Conservation (phyloP, 2,113 vertebrate species). For the Pollachius pollachius region DNA sequence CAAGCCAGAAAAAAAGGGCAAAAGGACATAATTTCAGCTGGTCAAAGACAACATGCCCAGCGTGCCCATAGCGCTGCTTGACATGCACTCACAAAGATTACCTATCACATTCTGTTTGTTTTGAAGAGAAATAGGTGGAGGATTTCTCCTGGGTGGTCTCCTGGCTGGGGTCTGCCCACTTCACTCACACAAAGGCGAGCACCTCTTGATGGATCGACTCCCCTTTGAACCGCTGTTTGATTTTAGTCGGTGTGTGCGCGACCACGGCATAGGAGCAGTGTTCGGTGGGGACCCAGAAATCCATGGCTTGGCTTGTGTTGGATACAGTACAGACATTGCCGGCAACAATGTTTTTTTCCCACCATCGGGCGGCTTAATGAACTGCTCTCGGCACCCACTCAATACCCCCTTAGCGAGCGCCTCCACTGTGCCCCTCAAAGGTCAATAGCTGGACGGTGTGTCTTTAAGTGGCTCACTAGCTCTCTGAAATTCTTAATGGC, state of each 20-base stretch:
- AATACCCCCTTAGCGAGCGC: constrained; percentile 58
- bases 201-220: neutral
- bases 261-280: neutral
- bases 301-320: constrained; percentile 38
- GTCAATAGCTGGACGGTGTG: constrained; percentile 72
- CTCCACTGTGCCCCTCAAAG: constrained; percentile 55
- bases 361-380: constrained; percentile 57
- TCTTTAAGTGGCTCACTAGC: constrained; percentile 71
- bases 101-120: constrained; percentile 43
- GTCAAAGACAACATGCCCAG: constrained; percentile 58
- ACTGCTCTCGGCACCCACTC: constrained; percentile 60
- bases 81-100: constrained; percentile 51
- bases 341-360: constrained; percentile 52
- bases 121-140: constrained; percentile 38
- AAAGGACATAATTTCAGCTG: constrained; percentile 68
- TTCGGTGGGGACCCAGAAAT: constrained; percentile 52
- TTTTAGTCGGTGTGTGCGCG: constrained; percentile 27
- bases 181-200: neutral
- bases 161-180: neutral
- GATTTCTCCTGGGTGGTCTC: constrained; percentile 28
- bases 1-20: constrained; percentile 69
- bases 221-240: constrained; percentile 36
- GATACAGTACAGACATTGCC: constrained; percentile 45
- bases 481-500: constrained; percentile 69
- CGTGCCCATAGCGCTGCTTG: constrained; percentile 48